Base-by-base conservation (phyloP, 2,888 invertebrate genomes). In the Orchesella flavescens region DNA sequence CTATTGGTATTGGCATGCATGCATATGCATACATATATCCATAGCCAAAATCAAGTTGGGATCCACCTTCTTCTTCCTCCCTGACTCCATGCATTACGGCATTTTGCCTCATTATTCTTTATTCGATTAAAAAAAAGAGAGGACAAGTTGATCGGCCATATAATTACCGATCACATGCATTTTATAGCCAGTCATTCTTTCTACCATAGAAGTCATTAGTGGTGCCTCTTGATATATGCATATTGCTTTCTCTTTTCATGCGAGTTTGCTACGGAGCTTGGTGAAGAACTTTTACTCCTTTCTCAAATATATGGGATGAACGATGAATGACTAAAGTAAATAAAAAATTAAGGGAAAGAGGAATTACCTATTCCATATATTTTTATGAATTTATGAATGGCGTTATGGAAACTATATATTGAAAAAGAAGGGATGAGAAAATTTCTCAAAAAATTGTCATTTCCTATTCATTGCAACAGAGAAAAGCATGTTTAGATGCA, bases 61-160 rank as follows among this genome's bases (percentile, higher is more conserved):
- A 34, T 34, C 34, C 34, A 34, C 34, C 34, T 34, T 34, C 7
- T 34, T 34, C 34, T 34, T 34, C 34, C 34, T 34, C 7, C 3
- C 34, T 34, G 34, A 34, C 3, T 34, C 3, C 34, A 34, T 34
- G 34, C 34, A 34, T 34, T 34, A 34, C 34, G 34, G 34, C 34
- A 34, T 34, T 34, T 34, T 34, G 3, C 59, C n/a, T 59, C 17
- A 59, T 21, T 59, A 21, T n/a, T n/a, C 21, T 59, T 59, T 63
- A 23, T 63, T 24, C 63, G 63, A 24, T 24, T 63, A 63, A 63
- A 24, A 19, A 10, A 23, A 7, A 55, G 5, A 59, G 59, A 59
- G 34, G 34, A 63, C 24, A 63, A 24, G 63, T 63, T 63, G 23
- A 63, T 63, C 63, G 63, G 17, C 63, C 34, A 63, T 63, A 24